These are phyloP conservation scores for Sclerodermus sp. DNA, from an alignment of 2,888 invertebrate species.

Conservation along the genomic window DNA sequence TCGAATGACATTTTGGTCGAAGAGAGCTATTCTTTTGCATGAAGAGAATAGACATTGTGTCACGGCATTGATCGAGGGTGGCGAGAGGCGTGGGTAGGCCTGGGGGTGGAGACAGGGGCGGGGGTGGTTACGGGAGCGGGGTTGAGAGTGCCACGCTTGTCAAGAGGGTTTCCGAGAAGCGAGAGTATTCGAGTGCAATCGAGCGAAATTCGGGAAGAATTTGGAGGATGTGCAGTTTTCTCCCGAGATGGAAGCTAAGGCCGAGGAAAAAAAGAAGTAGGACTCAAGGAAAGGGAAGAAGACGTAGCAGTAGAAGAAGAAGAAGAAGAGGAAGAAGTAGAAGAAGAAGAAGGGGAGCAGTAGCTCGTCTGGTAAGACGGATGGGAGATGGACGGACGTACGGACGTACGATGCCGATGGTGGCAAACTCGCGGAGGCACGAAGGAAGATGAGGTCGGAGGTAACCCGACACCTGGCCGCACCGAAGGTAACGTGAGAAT, in stretches of 20 bases:
- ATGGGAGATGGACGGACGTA: slow-evolving; percentile 21
- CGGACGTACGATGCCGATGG: slow-evolving; percentile 43
- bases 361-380: not conserved
- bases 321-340: not conserved
- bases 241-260: not conserved
- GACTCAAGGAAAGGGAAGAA: not conserved
- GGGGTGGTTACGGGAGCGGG: too few relatives aligned
- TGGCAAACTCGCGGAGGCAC: slow-evolving; percentile 52
- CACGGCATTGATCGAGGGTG: too few relatives aligned
- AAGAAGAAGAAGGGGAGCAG: not conserved
- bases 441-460: slow-evolving; percentile 54
- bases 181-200: too few relatives aligned
- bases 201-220: not conserved
- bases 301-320: not conserved
- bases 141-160: not conserved
- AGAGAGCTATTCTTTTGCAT: too few relatives aligned
- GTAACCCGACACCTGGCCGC: slow-evolving; percentile 55
- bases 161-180: not conserved
- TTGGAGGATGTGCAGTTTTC: not conserved
- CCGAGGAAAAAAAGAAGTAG: not conserved
- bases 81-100: too few relatives aligned
- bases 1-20: too few relatives aligned
- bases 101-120: too few relatives aligned
- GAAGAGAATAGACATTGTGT: too few relatives aligned
- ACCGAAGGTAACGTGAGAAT: slow-evolving; percentile 55